Evolutionary conservation across 2,113 vertebrate species (phyloP).

Genomic region (Macaca nemestrina): DNA sequence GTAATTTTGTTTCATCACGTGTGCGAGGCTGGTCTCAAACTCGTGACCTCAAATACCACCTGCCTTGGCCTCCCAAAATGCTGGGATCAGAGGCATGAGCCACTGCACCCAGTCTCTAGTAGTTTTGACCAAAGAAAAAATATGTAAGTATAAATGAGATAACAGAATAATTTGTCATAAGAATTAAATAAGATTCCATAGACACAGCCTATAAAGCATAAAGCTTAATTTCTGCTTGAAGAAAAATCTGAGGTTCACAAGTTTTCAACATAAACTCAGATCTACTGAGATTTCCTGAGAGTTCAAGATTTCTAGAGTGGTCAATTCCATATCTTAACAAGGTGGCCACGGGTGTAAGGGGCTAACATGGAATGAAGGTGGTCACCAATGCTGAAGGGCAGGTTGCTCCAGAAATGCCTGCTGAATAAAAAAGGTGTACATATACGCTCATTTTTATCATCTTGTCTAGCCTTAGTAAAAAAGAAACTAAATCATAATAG

Average conservation of each 20-base stretch:
- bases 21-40: too few species aligned
- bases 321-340: not conserved
- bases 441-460: not conserved
- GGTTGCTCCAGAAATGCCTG: not conserved
- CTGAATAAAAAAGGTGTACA: not conserved
- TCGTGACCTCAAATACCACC: too few species aligned
- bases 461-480: slow-evolving; percentile 5
- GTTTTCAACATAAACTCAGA: slow-evolving; percentile 26
- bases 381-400: not conserved
- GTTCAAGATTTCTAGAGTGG: slow-evolving; percentile 6
- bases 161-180: not conserved
- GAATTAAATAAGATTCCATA: not conserved
- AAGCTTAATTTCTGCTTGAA: slow-evolving; percentile 6
- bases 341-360: not conserved
- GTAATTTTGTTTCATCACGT: too few species aligned
- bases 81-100: too few species aligned
- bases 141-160: not conserved
- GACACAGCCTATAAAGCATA: not conserved
- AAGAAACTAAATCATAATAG: not conserved
- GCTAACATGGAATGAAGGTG: not conserved
- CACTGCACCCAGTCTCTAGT: too few species aligned
- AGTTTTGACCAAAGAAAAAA: slow-evolving; percentile 35
- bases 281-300: not conserved
- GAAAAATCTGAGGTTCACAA: slow-evolving; percentile 35
- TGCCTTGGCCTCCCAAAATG: too few species aligned